Evolutionary conservation across 2,888 invertebrate species (phyloP), one percentile per base, ranked within the genome.

Genomic region (Alloscopus bannaensis): DNA sequence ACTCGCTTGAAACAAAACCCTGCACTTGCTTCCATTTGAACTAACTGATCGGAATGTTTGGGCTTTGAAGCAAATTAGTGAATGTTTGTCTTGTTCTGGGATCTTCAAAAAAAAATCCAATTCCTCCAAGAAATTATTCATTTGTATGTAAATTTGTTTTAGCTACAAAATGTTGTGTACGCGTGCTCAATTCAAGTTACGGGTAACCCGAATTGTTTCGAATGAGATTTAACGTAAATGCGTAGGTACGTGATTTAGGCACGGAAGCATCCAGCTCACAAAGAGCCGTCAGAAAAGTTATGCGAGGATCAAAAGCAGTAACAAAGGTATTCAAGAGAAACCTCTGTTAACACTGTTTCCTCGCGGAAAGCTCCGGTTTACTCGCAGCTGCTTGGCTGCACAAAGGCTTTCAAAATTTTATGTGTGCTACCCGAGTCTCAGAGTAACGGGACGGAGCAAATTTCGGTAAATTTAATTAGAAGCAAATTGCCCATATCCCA

Each of bases 401-500:
- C 50, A 62, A 71, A n/a, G n/a, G n/a, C n/a, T n/a, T n/a, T n/a
- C n/a, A n/a, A n/a, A n/a, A n/a, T n/a, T n/a, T n/a, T n/a, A n/a
- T n/a, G n/a, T n/a, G n/a, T n/a, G n/a, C n/a, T n/a, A n/a, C n/a
- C n/a, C n/a, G n/a, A n/a, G n/a, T n/a, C n/a, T n/a, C n/a, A n/a
- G n/a, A n/a, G n/a, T n/a, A 45, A 40, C 20, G 31, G 50, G 45
- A 52, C 62, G 24, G 71, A 3, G 60, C 11, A 45, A 31, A 52
- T 71, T 62, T 50, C 22, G 4, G 60, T 20, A 75, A 75, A 75
- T 75, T 75, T 68, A 75, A 75, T 75, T 75, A 75, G 68, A 47
- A 57, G 66, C 47, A 75, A 75, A 75, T 75, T 75, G 55, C 68
- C 75, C 75, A 20, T 68, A 68, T 59, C 75, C 75, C 75, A 75